These are phyloP conservation scores for Cheilinus undulatus DNA, from an alignment of 2,113 vertebrate species.

Conservation along the genomic window DNA sequence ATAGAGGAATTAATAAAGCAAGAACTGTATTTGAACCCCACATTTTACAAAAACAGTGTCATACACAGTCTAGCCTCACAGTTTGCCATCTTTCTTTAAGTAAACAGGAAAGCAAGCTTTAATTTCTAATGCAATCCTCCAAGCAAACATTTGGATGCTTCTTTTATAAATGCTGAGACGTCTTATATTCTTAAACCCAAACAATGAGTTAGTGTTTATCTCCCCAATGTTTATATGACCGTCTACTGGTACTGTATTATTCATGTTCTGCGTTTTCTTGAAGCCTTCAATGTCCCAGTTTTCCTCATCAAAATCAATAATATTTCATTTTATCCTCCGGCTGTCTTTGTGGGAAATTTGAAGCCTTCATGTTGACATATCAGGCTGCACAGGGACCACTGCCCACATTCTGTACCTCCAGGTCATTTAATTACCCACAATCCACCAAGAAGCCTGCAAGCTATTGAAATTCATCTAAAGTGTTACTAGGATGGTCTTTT, in stretches of 20 bases:
- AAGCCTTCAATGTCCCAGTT: not conserved
- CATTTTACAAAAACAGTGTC: not conserved
- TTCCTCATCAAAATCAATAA: conserved; percentile 29
- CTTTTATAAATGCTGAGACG: too few relatives aligned
- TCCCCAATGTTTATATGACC: not conserved
- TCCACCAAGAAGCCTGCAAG: conserved; percentile 27
- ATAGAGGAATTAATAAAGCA: not conserved
- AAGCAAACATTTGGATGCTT: not conserved
- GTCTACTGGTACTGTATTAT: not conserved
- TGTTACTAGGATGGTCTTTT: conserved; percentile 27
- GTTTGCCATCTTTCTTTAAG: not conserved
- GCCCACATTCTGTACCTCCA: conserved; percentile 8
- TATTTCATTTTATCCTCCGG: conserved; percentile 13
- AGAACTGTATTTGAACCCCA: not conserved
- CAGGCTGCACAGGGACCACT: conserved; percentile 17
- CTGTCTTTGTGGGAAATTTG: conserved; percentile 15
- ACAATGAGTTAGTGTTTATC: not conserved
- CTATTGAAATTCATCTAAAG: not conserved
- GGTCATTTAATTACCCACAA: conserved; percentile 7
- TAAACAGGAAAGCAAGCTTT: not conserved
- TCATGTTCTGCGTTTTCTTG: not conserved
- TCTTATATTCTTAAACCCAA: not conserved
- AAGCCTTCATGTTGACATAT: conserved; percentile 1
- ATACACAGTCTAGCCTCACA: not conserved
- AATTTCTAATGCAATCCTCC: too few relatives aligned